Evolutionary conservation across 35 echinoderm and acorn worm genomes (phyloP).

Genomic region (Lytechinus pictus): DNA sequence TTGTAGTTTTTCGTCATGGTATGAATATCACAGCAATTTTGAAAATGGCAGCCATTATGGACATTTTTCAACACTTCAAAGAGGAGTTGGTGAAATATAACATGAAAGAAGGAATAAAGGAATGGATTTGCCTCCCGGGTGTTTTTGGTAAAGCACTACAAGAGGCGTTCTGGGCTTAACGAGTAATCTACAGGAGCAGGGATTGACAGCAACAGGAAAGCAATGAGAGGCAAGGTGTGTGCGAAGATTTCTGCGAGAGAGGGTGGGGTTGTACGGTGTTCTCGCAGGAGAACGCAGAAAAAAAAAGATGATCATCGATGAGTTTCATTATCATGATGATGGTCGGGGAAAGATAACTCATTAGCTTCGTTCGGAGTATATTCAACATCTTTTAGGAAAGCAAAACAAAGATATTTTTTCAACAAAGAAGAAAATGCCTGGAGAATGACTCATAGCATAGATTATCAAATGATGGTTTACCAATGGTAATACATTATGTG

Average conservation of each 20-base stretch:
- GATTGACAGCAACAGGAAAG: slow-evolving; percentile 53
- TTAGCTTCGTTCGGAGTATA: not conserved
- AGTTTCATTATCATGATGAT: not conserved
- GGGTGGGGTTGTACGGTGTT: not conserved
- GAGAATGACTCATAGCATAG: not conserved
- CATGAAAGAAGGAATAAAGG: not conserved
- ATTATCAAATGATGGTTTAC: not conserved
- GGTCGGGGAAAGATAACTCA: not conserved
- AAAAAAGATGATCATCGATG: not conserved
- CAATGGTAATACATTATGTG: not conserved
- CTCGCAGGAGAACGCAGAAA: not conserved
- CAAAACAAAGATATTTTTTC: not conserved
- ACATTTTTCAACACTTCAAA: not conserved
- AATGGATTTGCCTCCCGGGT: not conserved
- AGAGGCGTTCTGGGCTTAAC: slow-evolving; percentile 46
- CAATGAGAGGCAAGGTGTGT: slow-evolving; percentile 45
- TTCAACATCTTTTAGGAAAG: not conserved
- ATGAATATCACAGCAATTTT: not conserved
- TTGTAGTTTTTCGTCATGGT: too few species aligned
- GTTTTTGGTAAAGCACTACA: slow-evolving; percentile 39
- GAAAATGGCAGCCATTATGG: not conserved
- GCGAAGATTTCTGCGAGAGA: not conserved
- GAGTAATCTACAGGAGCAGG: slow-evolving; percentile 33
- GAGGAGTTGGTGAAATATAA: not conserved
- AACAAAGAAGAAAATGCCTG: not conserved